Evolutionary conservation across 2,113 vertebrate species (phyloP).

Genomic region (Pseudorhombus dupliciocellatus): DNA sequence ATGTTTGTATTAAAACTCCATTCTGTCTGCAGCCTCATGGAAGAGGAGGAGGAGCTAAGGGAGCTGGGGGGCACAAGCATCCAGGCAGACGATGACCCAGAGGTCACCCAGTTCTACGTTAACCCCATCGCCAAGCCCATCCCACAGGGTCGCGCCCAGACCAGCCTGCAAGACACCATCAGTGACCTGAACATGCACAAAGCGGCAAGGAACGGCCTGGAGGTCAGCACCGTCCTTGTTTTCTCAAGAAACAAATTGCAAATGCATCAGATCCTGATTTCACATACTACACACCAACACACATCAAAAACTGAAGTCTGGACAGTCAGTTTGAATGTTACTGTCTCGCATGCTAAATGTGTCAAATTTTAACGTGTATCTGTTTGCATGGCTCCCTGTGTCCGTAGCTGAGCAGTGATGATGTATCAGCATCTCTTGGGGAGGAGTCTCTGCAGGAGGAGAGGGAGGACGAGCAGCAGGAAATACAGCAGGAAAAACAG

Average conservation of each 20-base stretch:
- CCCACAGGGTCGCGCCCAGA: constrained; percentile 81
- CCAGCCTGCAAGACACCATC: constrained; percentile 89
- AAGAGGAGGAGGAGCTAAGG: constrained; percentile 80
- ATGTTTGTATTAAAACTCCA: background rate
- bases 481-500: constrained; percentile 61
- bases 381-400: background rate
- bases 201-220: constrained; percentile 82
- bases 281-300: too few species aligned
- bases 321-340: too few species aligned
- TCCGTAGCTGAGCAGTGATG: constrained; percentile 86
- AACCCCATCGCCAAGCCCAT: constrained; percentile 91
- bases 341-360: too few species aligned
- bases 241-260: background rate
- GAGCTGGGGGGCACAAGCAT: constrained; percentile 75
- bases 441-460: constrained; percentile 93
- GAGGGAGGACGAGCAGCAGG: constrained; percentile 79
- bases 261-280: too few species aligned
- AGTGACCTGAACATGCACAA: constrained; percentile 87
- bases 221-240: constrained; percentile 74
- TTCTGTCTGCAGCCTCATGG: constrained; percentile 57
- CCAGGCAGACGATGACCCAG: constrained; percentile 79
- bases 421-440: constrained; percentile 82
- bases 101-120: constrained; percentile 88
- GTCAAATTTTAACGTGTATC: background rate
- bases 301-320: too few species aligned